phyloP scores from a whole-genome alignment of 2,888 invertebrate genomes.

The Belgica antarctica region DNA sequence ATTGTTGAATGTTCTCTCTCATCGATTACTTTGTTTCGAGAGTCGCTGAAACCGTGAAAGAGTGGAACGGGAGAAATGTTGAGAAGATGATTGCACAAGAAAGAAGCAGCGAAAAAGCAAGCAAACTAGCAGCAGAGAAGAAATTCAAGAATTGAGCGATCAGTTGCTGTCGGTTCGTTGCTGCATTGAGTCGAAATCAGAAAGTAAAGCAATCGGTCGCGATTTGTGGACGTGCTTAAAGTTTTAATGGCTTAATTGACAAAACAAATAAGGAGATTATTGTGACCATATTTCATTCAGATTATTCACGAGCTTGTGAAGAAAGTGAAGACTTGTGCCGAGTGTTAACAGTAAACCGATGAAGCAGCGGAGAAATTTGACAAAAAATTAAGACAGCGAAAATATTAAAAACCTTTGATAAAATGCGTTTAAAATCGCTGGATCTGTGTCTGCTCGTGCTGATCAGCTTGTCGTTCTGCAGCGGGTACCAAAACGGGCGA shows the following conservation, averaged over 20 bases:
- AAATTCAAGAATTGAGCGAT: constrained; percentile 20
- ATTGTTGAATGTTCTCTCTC: constrained; percentile 13
- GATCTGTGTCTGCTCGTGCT: too few species aligned
- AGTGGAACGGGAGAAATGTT: constrained; percentile 20
- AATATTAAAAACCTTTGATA: not conserved
- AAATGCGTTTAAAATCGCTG: not conserved
- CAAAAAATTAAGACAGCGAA: not conserved
- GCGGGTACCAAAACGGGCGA: not conserved
- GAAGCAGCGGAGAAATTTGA: not conserved
- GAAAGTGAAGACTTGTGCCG: not conserved
- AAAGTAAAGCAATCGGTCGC: not conserved
- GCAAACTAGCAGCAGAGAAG: not conserved
- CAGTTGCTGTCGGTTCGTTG: constrained; percentile 29
- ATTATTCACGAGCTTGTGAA: not conserved
- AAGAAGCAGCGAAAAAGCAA: not conserved
- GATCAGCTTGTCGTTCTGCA: not conserved
- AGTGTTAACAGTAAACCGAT: too few species aligned
- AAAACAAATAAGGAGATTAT: not conserved
- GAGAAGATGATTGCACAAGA: constrained; percentile 1
- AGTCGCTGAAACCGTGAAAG: constrained; percentile 17
- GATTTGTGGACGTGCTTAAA: not conserved
- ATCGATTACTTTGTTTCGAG: constrained; percentile 9
- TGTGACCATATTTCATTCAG: not conserved
- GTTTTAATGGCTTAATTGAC: constrained; percentile 1
- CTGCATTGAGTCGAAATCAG: constrained; percentile 22